Conservation (phyloP, 2,113 vertebrate genomes). For the Pungitius pungitius region DNA sequence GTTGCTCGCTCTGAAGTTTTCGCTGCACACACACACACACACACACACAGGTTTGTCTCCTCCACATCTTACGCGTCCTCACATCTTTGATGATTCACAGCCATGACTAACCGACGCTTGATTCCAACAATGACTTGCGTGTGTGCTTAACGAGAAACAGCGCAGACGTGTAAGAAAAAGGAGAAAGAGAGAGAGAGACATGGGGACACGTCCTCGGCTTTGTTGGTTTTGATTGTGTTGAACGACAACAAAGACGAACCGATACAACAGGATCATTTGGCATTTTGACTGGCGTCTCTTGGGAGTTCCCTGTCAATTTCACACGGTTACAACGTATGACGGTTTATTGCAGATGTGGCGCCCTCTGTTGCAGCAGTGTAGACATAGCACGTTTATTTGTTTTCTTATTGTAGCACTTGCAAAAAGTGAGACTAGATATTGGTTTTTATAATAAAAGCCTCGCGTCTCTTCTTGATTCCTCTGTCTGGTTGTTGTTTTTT, state of each 20-base stretch:
- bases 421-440: not conserved
- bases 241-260: conserved; percentile 7
- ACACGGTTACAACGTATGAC: conserved; percentile 2
- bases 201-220: not conserved
- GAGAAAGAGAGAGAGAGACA: conserved; percentile 3
- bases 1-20: not conserved
- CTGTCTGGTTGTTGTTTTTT: not conserved
- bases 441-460: conserved; percentile 1
- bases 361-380: conserved; percentile 64
- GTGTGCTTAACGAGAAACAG: conserved; percentile 35
- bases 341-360: conserved; percentile 45
- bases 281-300: conserved; percentile 7
- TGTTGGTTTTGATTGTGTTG: conserved; percentile 10
- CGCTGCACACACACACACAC: not conserved
- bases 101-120: conserved; percentile 25
- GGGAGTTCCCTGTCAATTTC: conserved; percentile 24
- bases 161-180: conserved; percentile 10
- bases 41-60: conserved; percentile 24
- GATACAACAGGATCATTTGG: conserved; percentile 9
- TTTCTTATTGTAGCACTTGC: not conserved
- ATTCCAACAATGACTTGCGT: conserved; percentile 57
- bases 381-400: conserved; percentile 30
- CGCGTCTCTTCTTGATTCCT: not conserved
- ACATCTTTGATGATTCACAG: conserved; percentile 59
- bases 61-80: conserved; percentile 51